phyloP scores from a whole-genome alignment of 2,113 vertebrate genomes.

The Colaptes auratus region DNA sequence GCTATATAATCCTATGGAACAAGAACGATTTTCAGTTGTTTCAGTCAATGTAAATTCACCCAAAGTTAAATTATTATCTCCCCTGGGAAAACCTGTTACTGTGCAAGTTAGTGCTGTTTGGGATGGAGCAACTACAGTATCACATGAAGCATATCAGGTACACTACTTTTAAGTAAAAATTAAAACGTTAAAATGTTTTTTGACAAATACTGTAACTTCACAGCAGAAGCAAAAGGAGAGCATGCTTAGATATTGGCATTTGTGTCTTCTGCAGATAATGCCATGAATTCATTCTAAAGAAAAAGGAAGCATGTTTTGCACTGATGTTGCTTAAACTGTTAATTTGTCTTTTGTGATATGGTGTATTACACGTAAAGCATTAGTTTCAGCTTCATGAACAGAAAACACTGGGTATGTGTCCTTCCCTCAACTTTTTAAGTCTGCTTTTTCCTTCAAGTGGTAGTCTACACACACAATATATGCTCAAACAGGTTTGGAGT shows the following conservation, averaged over 20 bases:
- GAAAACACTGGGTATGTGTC: neutral
- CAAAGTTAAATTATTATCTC: conserved; percentile 74
- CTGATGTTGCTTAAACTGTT: neutral
- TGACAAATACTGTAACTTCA: neutral
- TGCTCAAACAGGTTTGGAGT: neutral
- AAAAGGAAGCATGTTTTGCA: neutral
- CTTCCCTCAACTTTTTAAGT: neutral
- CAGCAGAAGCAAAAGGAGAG: neutral
- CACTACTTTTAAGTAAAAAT: neutral
- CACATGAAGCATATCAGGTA: conserved; percentile 85
- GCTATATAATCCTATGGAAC: conserved; percentile 86
- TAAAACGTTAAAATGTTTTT: neutral
- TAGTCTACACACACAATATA: neutral
- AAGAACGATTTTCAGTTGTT: conserved; percentile 81
- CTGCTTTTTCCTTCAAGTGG: neutral
- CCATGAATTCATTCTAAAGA: neutral
- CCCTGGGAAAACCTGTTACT: conserved; percentile 75
- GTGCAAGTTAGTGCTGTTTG: conserved; percentile 88
- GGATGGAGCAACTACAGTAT: conserved; percentile 74
- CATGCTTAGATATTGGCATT: neutral
- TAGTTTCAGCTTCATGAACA: neutral
- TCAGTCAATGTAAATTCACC: conserved; percentile 80
- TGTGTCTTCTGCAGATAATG: neutral
- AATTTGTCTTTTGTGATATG: neutral
- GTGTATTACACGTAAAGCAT: neutral